Conservation (phyloP, 2,797 vertebrate species). For the Scyliorhinus canicula region DNA sequence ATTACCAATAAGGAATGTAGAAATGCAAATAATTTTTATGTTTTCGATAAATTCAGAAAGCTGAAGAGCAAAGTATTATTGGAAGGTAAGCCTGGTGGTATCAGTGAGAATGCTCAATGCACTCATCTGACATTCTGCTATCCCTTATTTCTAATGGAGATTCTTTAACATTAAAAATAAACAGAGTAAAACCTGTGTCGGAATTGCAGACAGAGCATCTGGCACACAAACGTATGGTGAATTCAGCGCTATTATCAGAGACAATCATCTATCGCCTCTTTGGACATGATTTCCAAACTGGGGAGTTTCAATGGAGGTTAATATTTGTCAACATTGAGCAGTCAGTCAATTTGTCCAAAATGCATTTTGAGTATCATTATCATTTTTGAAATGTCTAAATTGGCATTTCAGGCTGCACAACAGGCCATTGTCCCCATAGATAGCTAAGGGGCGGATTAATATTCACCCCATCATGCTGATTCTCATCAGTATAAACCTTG, state of each 20-base stretch:
- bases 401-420: background rate
- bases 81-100: background rate
- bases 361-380: background rate
- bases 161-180: background rate
- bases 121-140: background rate
- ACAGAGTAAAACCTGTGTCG: background rate
- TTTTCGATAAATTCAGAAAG: background rate
- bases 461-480: background rate
- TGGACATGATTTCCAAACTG: background rate
- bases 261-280: background rate
- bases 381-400: background rate
- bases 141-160: background rate
- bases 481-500: background rate
- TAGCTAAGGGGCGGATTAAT: background rate
- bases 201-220: background rate
- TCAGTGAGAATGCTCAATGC: background rate
- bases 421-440: background rate
- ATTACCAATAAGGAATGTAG: background rate
- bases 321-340: background rate
- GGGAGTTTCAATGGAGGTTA: background rate
- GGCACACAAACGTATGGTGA: background rate
- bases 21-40: background rate
- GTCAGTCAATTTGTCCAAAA: background rate
- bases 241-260: background rate
- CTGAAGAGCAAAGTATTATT: background rate